Evolutionary conservation across 2,113 vertebrate genomes (phyloP), one percentile per base, ranked within the genome.

Genomic region (Rhabdomys dilectus): DNA sequence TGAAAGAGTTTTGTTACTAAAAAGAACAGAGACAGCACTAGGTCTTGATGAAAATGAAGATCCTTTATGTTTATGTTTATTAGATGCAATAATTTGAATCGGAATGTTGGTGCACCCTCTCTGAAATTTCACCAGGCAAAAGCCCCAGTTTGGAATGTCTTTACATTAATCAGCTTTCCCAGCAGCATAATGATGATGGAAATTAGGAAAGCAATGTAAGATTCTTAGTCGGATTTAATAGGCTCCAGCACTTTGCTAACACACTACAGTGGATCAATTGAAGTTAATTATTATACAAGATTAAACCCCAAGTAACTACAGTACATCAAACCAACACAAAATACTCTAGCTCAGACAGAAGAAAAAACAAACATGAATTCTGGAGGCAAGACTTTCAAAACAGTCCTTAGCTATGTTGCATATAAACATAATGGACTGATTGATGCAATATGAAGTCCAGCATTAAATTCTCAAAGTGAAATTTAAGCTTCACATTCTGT

Each of bases 201-300:
- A 98, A 98, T 98, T 98, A 97, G 95, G 93, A 98, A 98, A 98
- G 92, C 91, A 98, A 96, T 97, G 98, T 90, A 96, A 87, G 96
- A 97, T 98, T 98, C 98, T 96, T 95, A 78, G 96, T 98, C 78
- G 42, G 97, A 98, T 98, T 98, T 98, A 99, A 98, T 95, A 97
- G 96, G 93, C 96, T 96, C 48, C 36, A 95, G 89, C 95, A 98
- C 98, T 98, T 98, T 96, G 80, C 97, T 98, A 98, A 98, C 98
- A 97, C 96, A 98, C 98, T 97, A 96, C 97, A 98, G 98, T 97
- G 97, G 96, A 98, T 98, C 98, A 97, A 81, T 92, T 98, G 97
- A 97, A 98, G 97, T 98, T 98, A 98, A 98, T 98, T 98, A 98
- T 98, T 98, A 97, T 97, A 97, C 93, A 97, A 97, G 97, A 98